These are phyloP conservation scores for Pseudomyrmex concolor DNA, from an alignment of 1,140 invertebrate species.

Conservation along the genomic window DNA sequence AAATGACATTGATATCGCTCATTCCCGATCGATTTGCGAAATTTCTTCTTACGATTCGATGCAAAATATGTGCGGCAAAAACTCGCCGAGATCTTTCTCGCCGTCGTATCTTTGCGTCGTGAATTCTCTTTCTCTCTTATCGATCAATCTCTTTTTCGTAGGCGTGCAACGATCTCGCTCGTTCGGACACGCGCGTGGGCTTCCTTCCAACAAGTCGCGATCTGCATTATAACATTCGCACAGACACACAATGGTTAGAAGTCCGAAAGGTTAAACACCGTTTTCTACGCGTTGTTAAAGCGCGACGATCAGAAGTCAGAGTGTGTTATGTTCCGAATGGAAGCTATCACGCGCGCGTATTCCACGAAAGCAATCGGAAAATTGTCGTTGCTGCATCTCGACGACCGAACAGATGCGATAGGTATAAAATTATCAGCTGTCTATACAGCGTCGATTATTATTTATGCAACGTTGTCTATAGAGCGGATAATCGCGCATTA, in stretches of 20 bases:
- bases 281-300: constrained; percentile 5
- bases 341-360: neutral
- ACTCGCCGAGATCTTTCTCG: too few relatives aligned
- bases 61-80: too few relatives aligned
- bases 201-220: constrained; percentile 16
- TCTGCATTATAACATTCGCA: constrained; percentile 24
- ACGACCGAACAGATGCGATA: constrained; percentile 13
- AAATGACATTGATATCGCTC: too few relatives aligned
- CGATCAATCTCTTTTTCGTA: constrained; percentile 27
- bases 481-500: neutral
- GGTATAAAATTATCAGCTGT: constrained; percentile 42
- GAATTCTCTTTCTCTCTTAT: constrained; percentile 10
- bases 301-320: neutral
- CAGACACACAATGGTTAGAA: constrained; percentile 3
- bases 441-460: constrained; percentile 43
- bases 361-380: constrained; percentile 24
- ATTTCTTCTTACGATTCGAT: too few relatives aligned
- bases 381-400: constrained; percentile 18
- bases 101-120: too few relatives aligned
- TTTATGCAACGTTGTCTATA: constrained; percentile 30
- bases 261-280: constrained; percentile 46
- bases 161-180: neutral
- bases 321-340: too few relatives aligned
- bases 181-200: neutral
- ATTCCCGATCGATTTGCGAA: too few relatives aligned